Evolutionary conservation across 2,797 vertebrate genomes (phyloP).

Genomic region (Manis javanica): DNA sequence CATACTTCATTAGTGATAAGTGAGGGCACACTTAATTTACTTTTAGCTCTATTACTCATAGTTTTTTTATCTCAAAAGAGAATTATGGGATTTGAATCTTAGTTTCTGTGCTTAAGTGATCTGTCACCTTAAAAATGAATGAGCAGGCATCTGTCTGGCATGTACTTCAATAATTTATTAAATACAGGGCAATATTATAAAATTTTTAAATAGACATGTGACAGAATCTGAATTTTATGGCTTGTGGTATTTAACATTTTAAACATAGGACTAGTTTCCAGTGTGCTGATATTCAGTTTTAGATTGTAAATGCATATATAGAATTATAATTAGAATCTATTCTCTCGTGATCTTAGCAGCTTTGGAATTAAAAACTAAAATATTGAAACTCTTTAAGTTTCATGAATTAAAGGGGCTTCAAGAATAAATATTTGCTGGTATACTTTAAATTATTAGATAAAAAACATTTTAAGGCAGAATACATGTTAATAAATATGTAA

Average conservation of each 20-base stretch:
- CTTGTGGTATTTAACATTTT: neutral
- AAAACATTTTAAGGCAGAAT: neutral
- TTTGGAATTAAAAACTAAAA: constrained; percentile 1
- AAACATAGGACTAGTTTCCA: neutral
- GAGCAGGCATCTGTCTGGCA: neutral
- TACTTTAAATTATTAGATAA: neutral
- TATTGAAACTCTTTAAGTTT: neutral
- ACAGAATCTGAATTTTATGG: neutral
- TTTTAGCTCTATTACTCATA: neutral
- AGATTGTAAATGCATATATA: neutral
- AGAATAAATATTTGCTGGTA: neutral
- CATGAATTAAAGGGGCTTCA: neutral
- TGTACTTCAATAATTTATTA: neutral
- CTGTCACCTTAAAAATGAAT: neutral
- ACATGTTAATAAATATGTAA: neutral
- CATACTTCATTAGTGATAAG: neutral
- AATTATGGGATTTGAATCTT: neutral
- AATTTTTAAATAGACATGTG: neutral
- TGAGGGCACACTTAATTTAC: neutral
- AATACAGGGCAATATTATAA: neutral
- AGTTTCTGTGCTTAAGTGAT: neutral
- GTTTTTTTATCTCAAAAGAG: neutral
- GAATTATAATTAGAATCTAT: neutral
- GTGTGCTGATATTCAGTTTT: neutral
- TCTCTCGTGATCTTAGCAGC: neutral